Conservation (phyloP, 2,888 invertebrate species). For the Sinhomidia bicolor region DNA sequence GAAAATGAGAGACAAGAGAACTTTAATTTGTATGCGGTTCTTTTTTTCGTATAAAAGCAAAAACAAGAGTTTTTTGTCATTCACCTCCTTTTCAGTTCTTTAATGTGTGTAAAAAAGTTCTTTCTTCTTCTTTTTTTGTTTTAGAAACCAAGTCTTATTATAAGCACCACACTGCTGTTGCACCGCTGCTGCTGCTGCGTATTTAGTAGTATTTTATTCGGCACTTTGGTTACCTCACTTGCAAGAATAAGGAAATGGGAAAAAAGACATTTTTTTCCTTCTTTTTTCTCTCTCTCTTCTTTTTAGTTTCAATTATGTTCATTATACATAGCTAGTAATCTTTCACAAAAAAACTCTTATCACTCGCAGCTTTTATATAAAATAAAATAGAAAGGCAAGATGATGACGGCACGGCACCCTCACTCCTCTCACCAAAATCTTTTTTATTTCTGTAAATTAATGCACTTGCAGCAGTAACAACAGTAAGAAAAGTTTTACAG, state of each 20-base stretch:
- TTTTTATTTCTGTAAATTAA: constrained; percentile 36
- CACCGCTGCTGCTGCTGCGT: constrained; percentile 18
- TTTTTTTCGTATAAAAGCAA: constrained; percentile 15
- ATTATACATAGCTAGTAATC: constrained; percentile 2
- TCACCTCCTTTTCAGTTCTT: not conserved
- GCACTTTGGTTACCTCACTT: not conserved
- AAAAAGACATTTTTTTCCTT: constrained; percentile 2
- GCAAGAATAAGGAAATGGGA: constrained; percentile 35
- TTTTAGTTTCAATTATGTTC: constrained; percentile 5
- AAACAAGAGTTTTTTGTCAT: not conserved
- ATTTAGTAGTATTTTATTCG: constrained; percentile 22
- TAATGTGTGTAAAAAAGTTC: not conserved
- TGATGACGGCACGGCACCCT: not conserved
- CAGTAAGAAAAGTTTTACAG: constrained; percentile 19
- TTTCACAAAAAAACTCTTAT: constrained; percentile 14
- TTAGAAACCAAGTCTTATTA: not conserved
- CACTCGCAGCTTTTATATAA: constrained; percentile 25
- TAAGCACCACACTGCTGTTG: not conserved
- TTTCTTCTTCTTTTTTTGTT: not conserved
- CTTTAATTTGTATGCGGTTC: constrained; percentile 61
- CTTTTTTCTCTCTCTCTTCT: not conserved
- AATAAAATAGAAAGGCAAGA: not conserved
- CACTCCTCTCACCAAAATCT: not conserved
- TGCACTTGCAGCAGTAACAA: constrained; percentile 35
- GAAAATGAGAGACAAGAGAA: constrained; percentile 43